Conservation (phyloP, 1,140 invertebrate species). For the Grapholita molesta region DNA sequence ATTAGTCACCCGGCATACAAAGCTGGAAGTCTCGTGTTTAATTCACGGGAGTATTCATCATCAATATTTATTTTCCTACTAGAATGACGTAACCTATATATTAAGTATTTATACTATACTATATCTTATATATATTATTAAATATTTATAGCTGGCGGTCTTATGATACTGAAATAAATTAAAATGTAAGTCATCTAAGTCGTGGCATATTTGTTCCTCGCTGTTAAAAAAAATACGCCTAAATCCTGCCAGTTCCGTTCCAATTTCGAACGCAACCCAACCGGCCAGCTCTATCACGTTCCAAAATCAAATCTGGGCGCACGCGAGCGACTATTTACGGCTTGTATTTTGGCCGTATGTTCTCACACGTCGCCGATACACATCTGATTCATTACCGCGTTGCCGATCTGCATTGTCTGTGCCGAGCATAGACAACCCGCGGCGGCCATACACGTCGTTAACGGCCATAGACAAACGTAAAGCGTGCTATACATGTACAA, state of each 20-base stretch:
- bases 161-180: no score
- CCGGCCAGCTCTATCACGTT: slow-evolving; percentile 27
- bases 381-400: slow-evolving; percentile 74
- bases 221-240: neutral
- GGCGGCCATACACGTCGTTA: slow-evolving; percentile 24
- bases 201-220: no score
- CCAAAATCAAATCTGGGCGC: slow-evolving; percentile 31
- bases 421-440: slow-evolving; percentile 27
- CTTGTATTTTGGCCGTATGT: slow-evolving; percentile 72
- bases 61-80: no score
- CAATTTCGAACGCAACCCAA: slow-evolving; percentile 14
- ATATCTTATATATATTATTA: no score
- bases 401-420: slow-evolving; percentile 56
- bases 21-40: no score
- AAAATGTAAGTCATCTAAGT: no score
- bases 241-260: slow-evolving; percentile 4
- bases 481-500: slow-evolving; percentile 13
- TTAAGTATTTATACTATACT: no score
- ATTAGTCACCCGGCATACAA: no score
- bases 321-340: slow-evolving; percentile 74
- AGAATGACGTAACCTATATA: no score
- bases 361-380: slow-evolving; percentile 74
- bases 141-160: no score
- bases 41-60: no score
- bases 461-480: slow-evolving; percentile 13